A percentile compares a stretch with the other conserved stretches of the same genome.
These are phyloP conservation scores for Blastobasis lacticolella DNA, from an alignment of 2,888 invertebrate species.

Conservation along the genomic window DNA sequence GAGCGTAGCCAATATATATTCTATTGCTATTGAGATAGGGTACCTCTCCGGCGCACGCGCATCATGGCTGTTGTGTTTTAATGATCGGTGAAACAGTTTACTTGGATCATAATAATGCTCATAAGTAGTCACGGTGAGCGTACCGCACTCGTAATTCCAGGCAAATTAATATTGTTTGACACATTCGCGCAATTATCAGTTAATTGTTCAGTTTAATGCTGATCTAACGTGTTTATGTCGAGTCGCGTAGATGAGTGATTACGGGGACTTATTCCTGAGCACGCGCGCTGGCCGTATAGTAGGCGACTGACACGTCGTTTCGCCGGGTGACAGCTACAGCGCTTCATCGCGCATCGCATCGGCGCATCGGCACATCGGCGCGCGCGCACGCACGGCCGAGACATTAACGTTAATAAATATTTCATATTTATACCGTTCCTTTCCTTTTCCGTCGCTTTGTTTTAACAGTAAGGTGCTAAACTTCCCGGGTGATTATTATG, in stretches of 20 bases:
- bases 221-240: not conserved
- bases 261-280: not conserved
- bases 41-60: too few relatives aligned
- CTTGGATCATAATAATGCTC: too few relatives aligned
- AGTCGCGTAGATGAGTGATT: too few relatives aligned
- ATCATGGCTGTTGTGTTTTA: too few relatives aligned
- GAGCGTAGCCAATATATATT: too few relatives aligned
- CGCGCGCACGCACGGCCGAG: conserved; percentile 11
- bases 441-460: conserved; percentile 9
- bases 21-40: too few relatives aligned
- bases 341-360: conserved; percentile 6
- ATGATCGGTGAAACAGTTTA: too few relatives aligned
- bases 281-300: conserved; percentile 2
- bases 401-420: conserved; percentile 6
- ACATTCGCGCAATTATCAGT: not conserved
- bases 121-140: too few relatives aligned
- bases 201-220: not conserved
- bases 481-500: too few relatives aligned
- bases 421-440: conserved; percentile 5
- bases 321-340: conserved; percentile 7
- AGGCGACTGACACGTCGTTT: conserved; percentile 2
- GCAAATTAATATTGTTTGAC: not conserved
- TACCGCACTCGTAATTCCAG: too few relatives aligned
- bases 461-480: too few relatives aligned
- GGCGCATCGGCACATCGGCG: not conserved